A percentile compares a stretch with the other conserved stretches of the same genome.
phyloP scores from a whole-genome alignment of 1,140 invertebrate species.

The Drosophila persimilis region DNA sequence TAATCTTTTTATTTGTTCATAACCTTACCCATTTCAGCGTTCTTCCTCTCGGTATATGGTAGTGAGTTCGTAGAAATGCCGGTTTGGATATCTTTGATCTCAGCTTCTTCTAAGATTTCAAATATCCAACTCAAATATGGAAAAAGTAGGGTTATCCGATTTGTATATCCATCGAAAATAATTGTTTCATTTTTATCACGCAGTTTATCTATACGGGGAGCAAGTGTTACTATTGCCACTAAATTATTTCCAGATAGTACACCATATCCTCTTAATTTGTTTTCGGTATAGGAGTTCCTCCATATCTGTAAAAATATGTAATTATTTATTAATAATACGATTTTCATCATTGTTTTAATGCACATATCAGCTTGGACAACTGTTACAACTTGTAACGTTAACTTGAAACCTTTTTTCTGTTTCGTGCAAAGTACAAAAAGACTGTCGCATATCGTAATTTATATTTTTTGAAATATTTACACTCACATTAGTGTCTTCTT shows the following conservation, averaged over 20 bases:
- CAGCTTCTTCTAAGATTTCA: constrained; percentile 31
- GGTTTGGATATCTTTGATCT: constrained; percentile 24
- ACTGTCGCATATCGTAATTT: not conserved
- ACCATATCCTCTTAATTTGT: constrained; percentile 27
- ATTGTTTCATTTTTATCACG: not conserved
- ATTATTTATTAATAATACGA: too few relatives aligned
- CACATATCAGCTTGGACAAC: too few relatives aligned
- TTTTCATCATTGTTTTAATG: too few relatives aligned
- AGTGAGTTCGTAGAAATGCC: constrained; percentile 28
- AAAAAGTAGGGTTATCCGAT: constrained; percentile 16
- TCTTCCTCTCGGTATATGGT: constrained; percentile 38
- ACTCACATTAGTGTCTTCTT: constrained; percentile 21
- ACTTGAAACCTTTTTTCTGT: too few relatives aligned
- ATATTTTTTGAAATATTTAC: not conserved
- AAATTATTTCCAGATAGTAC: constrained; percentile 28
- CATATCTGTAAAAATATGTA: constrained; percentile 1
- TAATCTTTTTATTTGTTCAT: constrained; percentile 4
- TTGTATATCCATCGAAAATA: not conserved
- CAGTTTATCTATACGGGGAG: not conserved
- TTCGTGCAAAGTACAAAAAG: too few relatives aligned
- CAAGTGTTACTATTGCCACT: constrained; percentile 27
- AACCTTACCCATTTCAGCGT: constrained; percentile 22
- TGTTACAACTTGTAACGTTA: too few relatives aligned
- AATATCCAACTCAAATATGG: constrained; percentile 42
- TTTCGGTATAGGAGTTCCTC: not conserved